These are phyloP conservation scores for Lydus trimaculatus DNA, from an alignment of 2,888 invertebrate species.

Conservation along the genomic window DNA sequence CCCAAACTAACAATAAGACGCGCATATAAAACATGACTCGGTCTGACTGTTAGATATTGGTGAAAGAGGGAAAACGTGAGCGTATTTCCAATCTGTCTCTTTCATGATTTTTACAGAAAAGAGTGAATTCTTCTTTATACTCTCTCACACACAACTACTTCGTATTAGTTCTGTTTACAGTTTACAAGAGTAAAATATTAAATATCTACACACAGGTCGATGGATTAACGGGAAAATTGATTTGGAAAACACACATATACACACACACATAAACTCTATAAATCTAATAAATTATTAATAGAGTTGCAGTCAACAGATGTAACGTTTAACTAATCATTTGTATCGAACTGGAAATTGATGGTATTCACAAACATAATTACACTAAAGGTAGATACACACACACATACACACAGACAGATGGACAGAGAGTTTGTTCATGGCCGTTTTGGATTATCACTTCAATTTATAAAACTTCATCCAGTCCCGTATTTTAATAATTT, in stretches of 20 bases:
- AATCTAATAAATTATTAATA: too few species aligned
- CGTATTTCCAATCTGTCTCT: constrained; percentile 56
- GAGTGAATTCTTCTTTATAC: not conserved
- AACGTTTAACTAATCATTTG: too few species aligned
- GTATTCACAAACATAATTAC: constrained; percentile 15
- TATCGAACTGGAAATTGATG: too few species aligned
- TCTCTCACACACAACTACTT: constrained; percentile 45
- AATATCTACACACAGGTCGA: constrained; percentile 42
- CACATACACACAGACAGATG: too few species aligned
- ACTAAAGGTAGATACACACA: too few species aligned
- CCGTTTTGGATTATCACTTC: constrained; percentile 41
- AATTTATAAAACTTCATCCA: constrained; percentile 30
- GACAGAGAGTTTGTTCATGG: too few species aligned
- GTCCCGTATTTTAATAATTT: not conserved
- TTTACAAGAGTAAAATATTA: constrained; percentile 57
- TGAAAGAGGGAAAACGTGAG: constrained; percentile 53
- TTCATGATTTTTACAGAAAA: constrained; percentile 39
- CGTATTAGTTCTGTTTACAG: constrained; percentile 57
- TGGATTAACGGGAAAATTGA: not conserved
- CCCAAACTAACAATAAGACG: constrained; percentile 50
- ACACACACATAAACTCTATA: too few species aligned
- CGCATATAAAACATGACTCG: constrained; percentile 51
- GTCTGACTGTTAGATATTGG: constrained; percentile 48
- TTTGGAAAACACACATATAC: too few species aligned
- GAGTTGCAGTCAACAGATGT: too few species aligned